Percentiles rank a stretch among this genome's conserved stretches.
Conservation (phyloP, 2,797 vertebrate genomes). For the Chelonia mydas region DNA sequence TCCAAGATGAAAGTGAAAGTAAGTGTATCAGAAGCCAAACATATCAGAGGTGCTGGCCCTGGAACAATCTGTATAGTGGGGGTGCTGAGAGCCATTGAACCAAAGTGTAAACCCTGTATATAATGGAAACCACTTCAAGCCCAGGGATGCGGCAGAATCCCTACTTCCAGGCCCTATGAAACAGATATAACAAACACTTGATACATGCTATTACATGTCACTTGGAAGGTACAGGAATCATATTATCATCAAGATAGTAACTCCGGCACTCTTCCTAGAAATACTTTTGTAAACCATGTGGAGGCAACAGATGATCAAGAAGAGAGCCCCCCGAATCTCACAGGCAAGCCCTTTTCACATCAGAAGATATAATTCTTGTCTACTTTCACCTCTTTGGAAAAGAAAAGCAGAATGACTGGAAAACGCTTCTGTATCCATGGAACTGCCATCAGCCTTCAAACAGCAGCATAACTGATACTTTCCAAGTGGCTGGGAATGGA, state of each 20-base stretch:
- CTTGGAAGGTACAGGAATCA: constrained; percentile 65
- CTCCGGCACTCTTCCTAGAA: constrained; percentile 69
- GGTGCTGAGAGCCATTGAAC: too few relatives aligned
- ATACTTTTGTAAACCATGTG: constrained; percentile 64
- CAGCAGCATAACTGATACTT: constrained; percentile 30
- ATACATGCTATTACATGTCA: constrained; percentile 66
- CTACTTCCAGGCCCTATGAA: too few relatives aligned
- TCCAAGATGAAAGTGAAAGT: constrained; percentile 64
- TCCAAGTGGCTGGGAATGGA: constrained; percentile 55
- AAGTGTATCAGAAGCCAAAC: constrained; percentile 28
- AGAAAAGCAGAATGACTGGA: neutral
- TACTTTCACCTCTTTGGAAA: constrained; percentile 43
- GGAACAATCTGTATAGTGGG: neutral
- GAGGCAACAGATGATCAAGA: constrained; percentile 43
- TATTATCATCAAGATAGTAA: constrained; percentile 57
- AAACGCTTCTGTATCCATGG: constrained; percentile 57
- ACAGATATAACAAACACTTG: neutral
- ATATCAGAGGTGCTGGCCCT: too few relatives aligned
- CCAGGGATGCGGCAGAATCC: too few relatives aligned
- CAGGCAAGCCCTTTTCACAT: neutral
- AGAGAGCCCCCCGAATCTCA: constrained; percentile 26
- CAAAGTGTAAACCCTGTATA: too few relatives aligned
- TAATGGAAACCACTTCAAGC: too few relatives aligned
- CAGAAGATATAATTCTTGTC: constrained; percentile 41
- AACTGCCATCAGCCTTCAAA: neutral